Evolutionary conservation across 1,140 invertebrate genomes (phyloP).

Genomic region (Anadara kagoshimensis): DNA sequence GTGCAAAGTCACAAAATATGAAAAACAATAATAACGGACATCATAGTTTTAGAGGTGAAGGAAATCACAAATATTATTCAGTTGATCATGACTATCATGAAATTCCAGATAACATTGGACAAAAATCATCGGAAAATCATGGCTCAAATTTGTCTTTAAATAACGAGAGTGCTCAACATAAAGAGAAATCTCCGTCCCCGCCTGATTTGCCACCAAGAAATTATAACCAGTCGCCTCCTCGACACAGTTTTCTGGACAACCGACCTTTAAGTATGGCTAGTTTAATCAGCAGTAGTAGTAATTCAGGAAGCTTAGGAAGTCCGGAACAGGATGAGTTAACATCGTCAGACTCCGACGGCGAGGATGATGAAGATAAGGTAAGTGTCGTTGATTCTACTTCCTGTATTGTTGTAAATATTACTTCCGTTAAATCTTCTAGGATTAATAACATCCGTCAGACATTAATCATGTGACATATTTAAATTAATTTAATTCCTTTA

Average conservation of each 20-base stretch:
- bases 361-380: constrained; percentile 41
- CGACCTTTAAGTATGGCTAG: constrained; percentile 39
- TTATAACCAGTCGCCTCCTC: constrained; percentile 3
- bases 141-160: neutral
- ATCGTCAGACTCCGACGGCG: constrained; percentile 44
- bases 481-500: too few relatives aligned
- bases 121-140: neutral
- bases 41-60: constrained; percentile 4
- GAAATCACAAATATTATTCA: neutral
- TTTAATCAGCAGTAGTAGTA: constrained; percentile 31
- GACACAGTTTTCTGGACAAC: neutral
- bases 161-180: constrained; percentile 7
- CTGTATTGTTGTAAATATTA: too few relatives aligned
- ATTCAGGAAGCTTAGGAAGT: constrained; percentile 41
- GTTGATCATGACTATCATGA: constrained; percentile 45
- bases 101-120: too few relatives aligned
- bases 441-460: too few relatives aligned
- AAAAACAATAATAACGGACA: neutral
- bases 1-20: constrained; percentile 2
- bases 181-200: constrained; percentile 39
- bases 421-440: too few relatives aligned
- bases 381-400: too few relatives aligned
- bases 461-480: too few relatives aligned
- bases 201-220: constrained; percentile 49
- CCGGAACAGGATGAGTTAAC: constrained; percentile 30